phyloP scores from a whole-genome alignment of 2,113 vertebrate species.

The Ovis aries region DNA sequence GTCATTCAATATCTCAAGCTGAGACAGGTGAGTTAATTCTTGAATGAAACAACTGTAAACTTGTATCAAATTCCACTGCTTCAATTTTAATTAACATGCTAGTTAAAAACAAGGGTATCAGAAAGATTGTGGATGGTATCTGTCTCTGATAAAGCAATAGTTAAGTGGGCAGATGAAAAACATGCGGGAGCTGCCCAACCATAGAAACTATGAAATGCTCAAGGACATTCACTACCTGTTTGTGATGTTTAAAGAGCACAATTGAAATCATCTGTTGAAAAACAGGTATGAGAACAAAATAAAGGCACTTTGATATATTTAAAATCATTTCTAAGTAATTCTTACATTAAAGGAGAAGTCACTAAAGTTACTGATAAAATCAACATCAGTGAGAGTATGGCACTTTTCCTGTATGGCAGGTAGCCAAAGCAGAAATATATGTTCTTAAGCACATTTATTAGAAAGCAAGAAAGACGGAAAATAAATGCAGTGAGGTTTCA shows the following conservation, averaged over 20 bases:
- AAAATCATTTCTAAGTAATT: background rate
- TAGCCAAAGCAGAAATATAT: background rate
- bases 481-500: background rate
- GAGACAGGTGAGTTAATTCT: conserved; percentile 84
- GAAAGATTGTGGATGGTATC: conserved; percentile 75
- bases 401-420: background rate
- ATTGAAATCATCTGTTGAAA: background rate
- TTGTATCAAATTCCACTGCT: conserved; percentile 84
- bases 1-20: conserved; percentile 75
- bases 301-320: background rate
- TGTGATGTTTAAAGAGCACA: conserved; percentile 1
- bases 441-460: background rate
- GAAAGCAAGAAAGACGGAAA: background rate
- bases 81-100: conserved; percentile 78
- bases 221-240: background rate
- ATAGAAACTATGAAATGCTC: background rate
- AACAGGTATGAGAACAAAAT: background rate
- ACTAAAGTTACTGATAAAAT: conserved; percentile 2
- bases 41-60: conserved; percentile 83
- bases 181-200: background rate
- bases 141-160: conserved; percentile 74
- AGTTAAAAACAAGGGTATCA: conserved; percentile 85
- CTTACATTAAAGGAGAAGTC: background rate
- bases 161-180: background rate
- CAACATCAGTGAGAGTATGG: background rate